These are phyloP conservation scores for Phainopepla nitens DNA, from an alignment of 2,113 vertebrate genomes.

Conservation along the genomic window DNA sequence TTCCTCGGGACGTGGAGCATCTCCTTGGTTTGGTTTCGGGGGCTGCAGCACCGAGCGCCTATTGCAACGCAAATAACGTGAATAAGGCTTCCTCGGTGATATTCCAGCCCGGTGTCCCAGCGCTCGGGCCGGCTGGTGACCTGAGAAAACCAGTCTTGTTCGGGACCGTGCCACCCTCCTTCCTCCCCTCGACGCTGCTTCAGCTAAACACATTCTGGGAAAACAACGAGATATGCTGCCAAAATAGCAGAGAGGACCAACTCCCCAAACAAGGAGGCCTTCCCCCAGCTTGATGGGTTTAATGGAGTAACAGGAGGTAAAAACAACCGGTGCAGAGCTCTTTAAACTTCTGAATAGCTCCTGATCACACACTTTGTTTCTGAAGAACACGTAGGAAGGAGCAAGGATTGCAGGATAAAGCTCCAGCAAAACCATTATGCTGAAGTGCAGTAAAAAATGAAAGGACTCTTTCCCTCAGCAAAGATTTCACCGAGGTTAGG, in stretches of 20 bases:
- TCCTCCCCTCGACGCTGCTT: neutral
- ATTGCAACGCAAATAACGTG: neutral
- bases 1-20: neutral
- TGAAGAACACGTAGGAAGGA: neutral
- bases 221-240: slow-evolving; percentile 45
- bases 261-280: slow-evolving; percentile 24
- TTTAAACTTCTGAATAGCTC: neutral
- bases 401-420: neutral
- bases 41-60: neutral
- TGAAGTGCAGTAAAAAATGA: neutral
- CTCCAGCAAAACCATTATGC: neutral
- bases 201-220: neutral
- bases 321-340: neutral
- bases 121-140: neutral
- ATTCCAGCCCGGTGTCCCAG: neutral
- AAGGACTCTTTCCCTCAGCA: neutral
- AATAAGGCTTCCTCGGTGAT: neutral
- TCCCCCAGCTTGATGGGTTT: neutral
- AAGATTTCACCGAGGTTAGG: neutral
- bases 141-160: slow-evolving; percentile 30
- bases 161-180: neutral
- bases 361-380: neutral
- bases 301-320: neutral
- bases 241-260: slow-evolving; percentile 41
- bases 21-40: neutral